Evolutionary conservation across 2,113 vertebrate genomes (phyloP), one percentile per base, ranked within the genome.

Genomic region (Cephalopterus ornatus): DNA sequence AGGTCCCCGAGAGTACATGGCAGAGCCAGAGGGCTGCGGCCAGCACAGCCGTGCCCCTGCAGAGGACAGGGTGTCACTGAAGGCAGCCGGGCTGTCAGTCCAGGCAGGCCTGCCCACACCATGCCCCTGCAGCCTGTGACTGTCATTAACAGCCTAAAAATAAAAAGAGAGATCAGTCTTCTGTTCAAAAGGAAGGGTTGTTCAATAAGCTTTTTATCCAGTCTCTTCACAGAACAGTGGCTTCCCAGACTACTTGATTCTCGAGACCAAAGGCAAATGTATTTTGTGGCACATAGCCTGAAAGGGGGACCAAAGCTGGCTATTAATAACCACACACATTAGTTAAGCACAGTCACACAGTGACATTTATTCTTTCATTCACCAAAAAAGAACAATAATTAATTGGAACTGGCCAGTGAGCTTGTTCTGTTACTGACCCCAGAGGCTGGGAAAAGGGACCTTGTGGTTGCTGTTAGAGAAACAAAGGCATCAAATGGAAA

Each of bases 171-270:
- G 15, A 46, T 56, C 35, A 81, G 56, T 42, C 53, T 84, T 59
- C 75, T 74, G 75, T 81, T 82, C 44, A 72, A 84, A 93, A 88
- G 59, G 37, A 79, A 93, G 74, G 33, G 26, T 49, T 81, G 24
- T 26, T 96, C 86, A 96, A 85, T 91, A 46, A 92, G 71, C 47
- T 88, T 88, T 96, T 91, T 97, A 90, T 95, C 67, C 61, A 41
- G n/a, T 41, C n/a, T 61, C 35, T 93, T 78, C 56, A 75, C 32
- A 67, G 61, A 85, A 75, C 90, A 88, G 84, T 27, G 28, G 12
- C 71, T 94, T 93, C 65, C 82, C 84, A 94, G 59, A 75, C 53
- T 77, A 41, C 62, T 76, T 26, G 26, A 50, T 71, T 22, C 42
- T 73, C 39, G 37, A 91, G 37, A 74, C 74, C 94, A 77, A 91